These are phyloP conservation scores for Acropternis orthonyx DNA, from an alignment of 2,797 vertebrate genomes.

Conservation along the genomic window DNA sequence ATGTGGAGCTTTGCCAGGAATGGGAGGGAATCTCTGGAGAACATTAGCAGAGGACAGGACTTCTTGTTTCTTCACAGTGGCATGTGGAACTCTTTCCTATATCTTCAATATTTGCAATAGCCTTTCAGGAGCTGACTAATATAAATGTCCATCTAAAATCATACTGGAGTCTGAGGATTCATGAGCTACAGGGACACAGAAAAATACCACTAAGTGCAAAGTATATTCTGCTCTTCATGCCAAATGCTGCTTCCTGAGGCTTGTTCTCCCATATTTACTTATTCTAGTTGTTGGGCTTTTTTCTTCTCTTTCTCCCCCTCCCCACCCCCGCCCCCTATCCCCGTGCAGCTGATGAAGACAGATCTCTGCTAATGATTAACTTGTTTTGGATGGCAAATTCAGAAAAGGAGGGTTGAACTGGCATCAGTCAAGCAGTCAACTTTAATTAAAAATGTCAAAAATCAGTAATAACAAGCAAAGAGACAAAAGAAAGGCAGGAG, in stretches of 20 bases:
- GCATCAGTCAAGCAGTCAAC: constrained; percentile 10
- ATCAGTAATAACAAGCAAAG: neutral
- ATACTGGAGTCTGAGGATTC: neutral
- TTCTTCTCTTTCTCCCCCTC: too few relatives aligned
- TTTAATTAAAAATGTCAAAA: neutral
- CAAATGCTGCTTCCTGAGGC: neutral
- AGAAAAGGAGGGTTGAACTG: neutral
- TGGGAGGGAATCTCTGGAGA: neutral
- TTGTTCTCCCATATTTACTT: neutral
- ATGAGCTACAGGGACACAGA: neutral
- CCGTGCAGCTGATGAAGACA: neutral
- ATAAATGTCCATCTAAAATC: neutral
- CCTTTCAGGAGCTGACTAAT: neutral
- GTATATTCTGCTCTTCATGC: neutral
- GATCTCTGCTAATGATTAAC: neutral
- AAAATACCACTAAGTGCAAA: neutral
- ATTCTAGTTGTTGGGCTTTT: neutral
- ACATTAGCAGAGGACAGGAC: neutral
- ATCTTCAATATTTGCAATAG: neutral
- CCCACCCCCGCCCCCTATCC: too few relatives aligned
- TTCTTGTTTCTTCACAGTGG: neutral
- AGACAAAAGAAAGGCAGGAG: neutral
- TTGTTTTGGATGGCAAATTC: constrained; percentile 4
- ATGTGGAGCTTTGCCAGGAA: neutral
- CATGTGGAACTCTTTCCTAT: neutral